Evolutionary conservation across 2,113 vertebrate genomes (phyloP), one percentile per base, ranked within the genome.

Genomic region (Cyrtonyx montezumae): DNA sequence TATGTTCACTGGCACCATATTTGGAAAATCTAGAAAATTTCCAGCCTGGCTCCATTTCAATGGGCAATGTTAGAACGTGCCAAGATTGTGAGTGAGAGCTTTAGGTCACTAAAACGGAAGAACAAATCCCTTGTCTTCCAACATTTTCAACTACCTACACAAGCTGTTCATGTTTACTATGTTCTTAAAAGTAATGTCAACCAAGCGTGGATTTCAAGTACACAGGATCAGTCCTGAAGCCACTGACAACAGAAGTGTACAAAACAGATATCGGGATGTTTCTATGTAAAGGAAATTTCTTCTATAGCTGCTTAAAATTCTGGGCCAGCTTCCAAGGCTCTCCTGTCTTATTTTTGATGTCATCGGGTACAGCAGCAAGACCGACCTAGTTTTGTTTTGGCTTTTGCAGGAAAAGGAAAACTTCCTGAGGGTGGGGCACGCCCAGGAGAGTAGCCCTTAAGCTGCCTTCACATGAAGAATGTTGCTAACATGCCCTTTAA

Each of bases 401-500:
- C 15, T 46, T 90, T 69, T 59, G 59, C 48, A 34, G 14, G 46
- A 15, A 20, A 11, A 46, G n/a, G n/a, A 19, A 34, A 49, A 49
- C 45, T 19, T 62, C 45, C 16, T 37, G 25, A 66, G 65, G 61
- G 70, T 74, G 75, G 90, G 51, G 83, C 73, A 6, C 43, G 40
- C 49, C 22, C 26, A 43, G 63, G 32, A 32, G 36, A 16, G 42
- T 23, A 95, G 37, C 56, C 69, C 79, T 89, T 37, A 14, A 22
- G 10, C 46, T 70, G 36, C 68, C 79, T 84, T 92, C 93, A 90
- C 49, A 42, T 96, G 94, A 97, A 75, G 36, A 59, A 66, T 85
- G 95, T 94, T 70, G 19, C 90, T 93, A 89, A 95, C 84, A 91
- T 93, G 97, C 97, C 96, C 97, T 98, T 98, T 97, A 97, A 92